These are phyloP conservation scores for Phorcus lineatus DNA, from an alignment of 2,888 invertebrate genomes.

Conservation along the genomic window DNA sequence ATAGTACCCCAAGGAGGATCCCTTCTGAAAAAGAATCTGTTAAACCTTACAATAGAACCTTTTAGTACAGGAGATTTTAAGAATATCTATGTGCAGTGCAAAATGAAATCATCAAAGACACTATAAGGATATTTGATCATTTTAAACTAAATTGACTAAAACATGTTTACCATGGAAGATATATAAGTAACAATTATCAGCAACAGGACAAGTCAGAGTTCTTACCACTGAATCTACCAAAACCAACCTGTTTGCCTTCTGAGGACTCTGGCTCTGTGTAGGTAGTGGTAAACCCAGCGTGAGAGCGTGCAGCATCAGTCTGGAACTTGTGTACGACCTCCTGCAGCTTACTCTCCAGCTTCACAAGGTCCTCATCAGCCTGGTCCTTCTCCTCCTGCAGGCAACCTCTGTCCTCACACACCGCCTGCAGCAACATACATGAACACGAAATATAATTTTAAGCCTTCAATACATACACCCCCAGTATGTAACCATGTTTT, in stretches of 20 bases:
- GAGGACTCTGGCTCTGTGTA: conserved; percentile 46
- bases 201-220: not conserved
- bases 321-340: conserved; percentile 62
- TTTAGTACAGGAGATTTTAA: no score
- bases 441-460: not conserved
- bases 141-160: no score
- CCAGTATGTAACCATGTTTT: no score
- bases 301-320: conserved; percentile 51
- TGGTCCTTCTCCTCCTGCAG: conserved; percentile 54
- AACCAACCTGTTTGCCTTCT: conserved; percentile 54
- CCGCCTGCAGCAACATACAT: conserved; percentile 41
- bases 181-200: no score
- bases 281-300: conserved; percentile 46
- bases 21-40: no score
- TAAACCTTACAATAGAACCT: no score
- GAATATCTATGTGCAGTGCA: no score
- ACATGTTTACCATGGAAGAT: no score
- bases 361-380: conserved; percentile 56
- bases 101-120: no score
- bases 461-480: not conserved
- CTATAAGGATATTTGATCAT: no score
- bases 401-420: conserved; percentile 60
- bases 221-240: not conserved
- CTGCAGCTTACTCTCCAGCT: conserved; percentile 61
- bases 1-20: no score